Base-by-base conservation (phyloP, 1,140 invertebrate genomes). In the Druon quercuslanigerum region DNA sequence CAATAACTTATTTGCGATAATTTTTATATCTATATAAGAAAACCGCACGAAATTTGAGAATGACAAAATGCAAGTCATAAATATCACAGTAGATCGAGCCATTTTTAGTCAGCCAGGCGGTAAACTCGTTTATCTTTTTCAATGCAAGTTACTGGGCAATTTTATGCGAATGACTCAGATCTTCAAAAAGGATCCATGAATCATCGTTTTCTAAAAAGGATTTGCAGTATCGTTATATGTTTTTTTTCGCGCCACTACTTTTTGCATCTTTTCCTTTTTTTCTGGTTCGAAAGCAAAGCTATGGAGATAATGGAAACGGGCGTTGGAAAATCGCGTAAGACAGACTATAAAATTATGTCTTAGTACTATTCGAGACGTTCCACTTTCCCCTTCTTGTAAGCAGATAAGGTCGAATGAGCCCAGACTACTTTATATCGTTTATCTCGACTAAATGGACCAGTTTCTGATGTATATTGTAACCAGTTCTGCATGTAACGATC, bases 91-190 rank as follows among this genome's bases (percentile, higher is more conserved):
- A 66, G 60, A n/a, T 33, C 25, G 40, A 13, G 14, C 60, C 60
- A 66, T 66, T 66, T 66, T 66, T 66, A 66, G 60, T 25, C 33
- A 66, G 60, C 33, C 25, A 33, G 25, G 25, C 60, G 60, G 14
- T 66, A 46, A 66, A 66, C 57, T 66, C 60, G 60, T 66, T 46
- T 40, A 16, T 66, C 25, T 33, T 66, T 66, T 33, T 66, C n/a
- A n/a, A 66, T 66, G 13, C 60, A 66, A 66, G 33, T 66, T 16
- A 66, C 16, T 33, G 46, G 60, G 46, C 46, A 66, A 25, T 66
- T 66, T 66, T 66, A 66, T 66, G n/a, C 60, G 25, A 66, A 20
- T 66, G 60, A 66, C 25, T 66, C 60, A 66, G 60, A 66, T 66
- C 25, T 66, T 66, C 57, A 66, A 66, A 66, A 66, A 66, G 60